Conservation (phyloP, 2,113 vertebrate genomes). For the Sinocyclocheilus rhinocerous region DNA sequence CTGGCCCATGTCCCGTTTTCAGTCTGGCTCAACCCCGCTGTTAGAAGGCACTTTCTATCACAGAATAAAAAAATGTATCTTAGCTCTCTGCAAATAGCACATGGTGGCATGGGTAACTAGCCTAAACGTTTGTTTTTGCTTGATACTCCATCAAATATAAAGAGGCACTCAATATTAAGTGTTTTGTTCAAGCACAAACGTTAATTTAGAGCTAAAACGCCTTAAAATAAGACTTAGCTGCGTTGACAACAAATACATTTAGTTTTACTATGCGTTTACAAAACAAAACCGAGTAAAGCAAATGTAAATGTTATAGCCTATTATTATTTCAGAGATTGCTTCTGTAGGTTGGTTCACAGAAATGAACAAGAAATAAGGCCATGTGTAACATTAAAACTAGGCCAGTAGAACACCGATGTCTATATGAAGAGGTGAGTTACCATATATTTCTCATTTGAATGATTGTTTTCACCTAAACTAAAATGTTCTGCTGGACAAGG, state of each 20-base stretch:
- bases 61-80: neutral
- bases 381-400: conserved; percentile 30
- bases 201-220: neutral
- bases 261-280: neutral
- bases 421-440: neutral
- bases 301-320: neutral
- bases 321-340: neutral
- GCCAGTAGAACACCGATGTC: conserved; percentile 42
- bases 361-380: neutral
- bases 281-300: neutral
- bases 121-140: neutral
- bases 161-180: neutral
- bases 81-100: neutral
- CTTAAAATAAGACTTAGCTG: neutral
- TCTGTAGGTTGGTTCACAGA: neutral
- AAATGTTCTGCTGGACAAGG: neutral
- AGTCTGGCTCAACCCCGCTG: neutral
- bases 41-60: neutral
- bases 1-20: neutral
- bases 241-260: neutral
- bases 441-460: neutral
- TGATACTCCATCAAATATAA: neutral
- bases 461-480: neutral
- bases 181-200: neutral
- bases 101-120: neutral